phyloP scores from a whole-genome alignment of 1,140 invertebrate species.

The Ceratina japonica region DNA sequence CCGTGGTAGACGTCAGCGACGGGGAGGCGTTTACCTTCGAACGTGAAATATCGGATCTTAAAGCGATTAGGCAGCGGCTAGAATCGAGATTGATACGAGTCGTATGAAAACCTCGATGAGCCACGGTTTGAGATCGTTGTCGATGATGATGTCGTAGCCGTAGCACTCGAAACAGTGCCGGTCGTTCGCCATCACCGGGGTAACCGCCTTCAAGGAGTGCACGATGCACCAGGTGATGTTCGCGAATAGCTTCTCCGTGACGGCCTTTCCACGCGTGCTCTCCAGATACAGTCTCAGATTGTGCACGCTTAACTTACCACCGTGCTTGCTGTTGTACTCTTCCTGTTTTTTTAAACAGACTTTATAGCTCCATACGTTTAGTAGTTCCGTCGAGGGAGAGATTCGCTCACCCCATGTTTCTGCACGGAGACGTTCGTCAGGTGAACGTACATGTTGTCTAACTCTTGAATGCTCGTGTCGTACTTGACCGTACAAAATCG shows the following conservation, averaged over 20 bases:
- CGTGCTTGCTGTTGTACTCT: constrained; percentile 96
- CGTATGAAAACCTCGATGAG: constrained; percentile 83
- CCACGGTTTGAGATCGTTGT: constrained; percentile 92
- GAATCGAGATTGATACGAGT: background rate
- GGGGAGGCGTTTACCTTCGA: constrained; percentile 95
- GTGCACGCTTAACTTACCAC: constrained; percentile 96
- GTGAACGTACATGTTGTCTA: constrained; percentile 93
- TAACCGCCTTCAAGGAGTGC: constrained; percentile 89
- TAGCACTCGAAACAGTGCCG: constrained; percentile 92
- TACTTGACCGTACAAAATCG: constrained; percentile 92
- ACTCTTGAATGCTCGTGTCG: constrained; percentile 84
- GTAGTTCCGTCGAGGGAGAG: background rate
- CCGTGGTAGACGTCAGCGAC: constrained; percentile 95
- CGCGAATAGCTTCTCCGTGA: constrained; percentile 90
- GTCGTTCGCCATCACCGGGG: constrained; percentile 87
- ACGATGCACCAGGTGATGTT: constrained; percentile 95
- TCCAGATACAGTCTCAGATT: constrained; percentile 95
- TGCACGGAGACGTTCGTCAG: constrained; percentile 94
- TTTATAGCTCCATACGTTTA: background rate
- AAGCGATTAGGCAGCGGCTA: background rate
- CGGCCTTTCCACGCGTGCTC: constrained; percentile 92
- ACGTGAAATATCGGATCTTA: constrained; percentile 14
- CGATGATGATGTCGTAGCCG: constrained; percentile 93
- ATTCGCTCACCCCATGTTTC: constrained; percentile 87
- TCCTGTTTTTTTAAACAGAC: constrained; percentile 80